Conservation (phyloP, 2,113 vertebrate genomes). For the Colius striatus region DNA sequence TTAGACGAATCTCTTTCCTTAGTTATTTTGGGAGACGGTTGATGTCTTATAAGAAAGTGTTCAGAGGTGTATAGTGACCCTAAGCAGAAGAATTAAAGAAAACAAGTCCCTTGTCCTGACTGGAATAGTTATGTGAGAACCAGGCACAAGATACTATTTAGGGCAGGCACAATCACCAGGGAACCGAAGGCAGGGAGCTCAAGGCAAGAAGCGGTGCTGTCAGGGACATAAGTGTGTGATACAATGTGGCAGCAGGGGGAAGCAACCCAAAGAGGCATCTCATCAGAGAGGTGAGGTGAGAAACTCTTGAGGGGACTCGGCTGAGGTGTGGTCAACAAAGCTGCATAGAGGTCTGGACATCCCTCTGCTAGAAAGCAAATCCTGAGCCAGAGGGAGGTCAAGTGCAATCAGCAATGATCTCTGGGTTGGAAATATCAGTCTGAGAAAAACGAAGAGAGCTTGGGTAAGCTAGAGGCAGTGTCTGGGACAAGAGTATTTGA, state of each 20-base stretch:
- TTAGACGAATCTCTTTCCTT: background rate
- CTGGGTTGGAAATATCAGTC: background rate
- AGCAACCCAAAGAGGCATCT: background rate
- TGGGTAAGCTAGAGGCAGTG: background rate
- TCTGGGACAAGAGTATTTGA: background rate
- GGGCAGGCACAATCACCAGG: background rate
- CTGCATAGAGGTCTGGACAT: background rate
- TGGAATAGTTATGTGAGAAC: background rate
- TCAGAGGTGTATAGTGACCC: background rate
- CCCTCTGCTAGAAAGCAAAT: background rate
- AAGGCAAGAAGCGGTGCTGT: background rate
- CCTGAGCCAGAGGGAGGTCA: background rate
- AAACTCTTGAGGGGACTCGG: background rate
- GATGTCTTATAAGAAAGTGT: background rate
- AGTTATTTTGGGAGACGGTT: background rate
- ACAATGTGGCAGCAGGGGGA: background rate
- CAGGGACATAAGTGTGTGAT: fast-evolving
- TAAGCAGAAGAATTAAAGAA: background rate
- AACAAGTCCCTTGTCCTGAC: background rate
- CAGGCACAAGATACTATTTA: background rate
- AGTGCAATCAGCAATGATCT: background rate
- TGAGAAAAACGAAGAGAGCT: background rate
- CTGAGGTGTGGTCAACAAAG: background rate
- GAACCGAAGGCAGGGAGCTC: background rate
- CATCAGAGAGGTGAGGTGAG: background rate